Base-by-base conservation (phyloP, 2,888 invertebrate species). In the Cheilosia vernalis region DNA sequence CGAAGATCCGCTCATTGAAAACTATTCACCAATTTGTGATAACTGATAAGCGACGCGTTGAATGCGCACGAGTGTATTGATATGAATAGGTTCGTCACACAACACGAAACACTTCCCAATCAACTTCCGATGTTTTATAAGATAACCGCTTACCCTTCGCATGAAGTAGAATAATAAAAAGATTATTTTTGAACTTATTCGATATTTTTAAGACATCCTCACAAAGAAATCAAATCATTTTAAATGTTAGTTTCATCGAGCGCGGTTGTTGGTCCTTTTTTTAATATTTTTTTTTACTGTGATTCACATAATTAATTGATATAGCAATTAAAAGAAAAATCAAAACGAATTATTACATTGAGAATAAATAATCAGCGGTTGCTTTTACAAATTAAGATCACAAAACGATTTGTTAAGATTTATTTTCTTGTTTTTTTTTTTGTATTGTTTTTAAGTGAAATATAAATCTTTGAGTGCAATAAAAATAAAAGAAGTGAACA, bases 351-450 rank as follows among this genome's bases (percentile, higher is more conserved):
- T 53, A 44, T 53, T 47, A 4, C 56, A 37, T 56, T 55, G 15
- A 15, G 51, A 63, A 24, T 60, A n/a, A 49, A 53, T 53, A 13
- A 67, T 42, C 55, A 15, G 4, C 40, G 44, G 1, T 17, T 44
- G 6, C 21, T 40, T 67, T 10, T 24, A 80, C 80, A 74, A 74
- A 81, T 64, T 69, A 58, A 69, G 40, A 74, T 63, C 67, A 47
- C 61, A 37, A 69, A 42, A 60, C 58, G 58, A 80, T 67, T 80
- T 80, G 73, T 76, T 67, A 67, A 40, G 40, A 53, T 56, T 67
- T 37, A 40, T 55, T 49, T 49, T 47, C 49, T 4, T 15, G 55
- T 17, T 13, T 17, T 15, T 27, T 27, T 27, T 24, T 24, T 21
- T 30, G 30, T 30, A 2, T 9, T 47, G 61, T 33, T 6, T 27